Percentiles rank a stretch among this genome's conserved stretches.
These are phyloP conservation scores for Characodon lateralis DNA, from an alignment of 2,797 vertebrate genomes.

Conservation along the genomic window DNA sequence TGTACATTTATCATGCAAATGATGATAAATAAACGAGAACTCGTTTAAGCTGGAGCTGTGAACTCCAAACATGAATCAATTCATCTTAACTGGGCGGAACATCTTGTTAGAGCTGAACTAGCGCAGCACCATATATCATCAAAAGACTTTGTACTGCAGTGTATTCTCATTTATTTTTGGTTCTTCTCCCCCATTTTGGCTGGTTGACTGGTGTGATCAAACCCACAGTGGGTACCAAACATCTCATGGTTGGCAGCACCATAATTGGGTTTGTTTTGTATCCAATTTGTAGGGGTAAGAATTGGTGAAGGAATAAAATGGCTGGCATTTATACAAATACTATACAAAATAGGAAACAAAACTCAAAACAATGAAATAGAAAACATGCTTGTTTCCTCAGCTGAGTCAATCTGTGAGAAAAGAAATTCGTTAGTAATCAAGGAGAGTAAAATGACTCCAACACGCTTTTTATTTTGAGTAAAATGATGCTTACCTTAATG, in stretches of 20 bases:
- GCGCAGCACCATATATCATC: too few relatives aligned
- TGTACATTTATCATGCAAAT: too few relatives aligned
- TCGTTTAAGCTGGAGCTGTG: too few relatives aligned
- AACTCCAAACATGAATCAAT: too few relatives aligned
- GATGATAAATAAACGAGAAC: too few relatives aligned
- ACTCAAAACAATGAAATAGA: slow-evolving; percentile 7
- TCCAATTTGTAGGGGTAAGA: neutral
- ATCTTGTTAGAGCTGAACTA: too few relatives aligned
- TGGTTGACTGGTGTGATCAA: neutral
- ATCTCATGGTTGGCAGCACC: neutral
- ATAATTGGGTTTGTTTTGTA: neutral
- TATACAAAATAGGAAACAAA: slow-evolving; percentile 50
- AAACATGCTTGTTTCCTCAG: slow-evolving; percentile 23
- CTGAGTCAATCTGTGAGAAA: slow-evolving; percentile 67
- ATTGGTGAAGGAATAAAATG: neutral
- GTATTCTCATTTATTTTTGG: too few relatives aligned
- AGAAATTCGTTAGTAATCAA: slow-evolving; percentile 5
- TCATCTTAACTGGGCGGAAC: too few relatives aligned
- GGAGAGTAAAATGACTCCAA: neutral
- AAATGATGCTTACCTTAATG: slow-evolving; percentile 71
- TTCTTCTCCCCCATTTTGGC: too few relatives aligned
- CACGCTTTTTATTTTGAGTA: neutral
- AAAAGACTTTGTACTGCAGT: too few relatives aligned
- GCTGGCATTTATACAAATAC: slow-evolving; percentile 18
- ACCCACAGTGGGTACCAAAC: too few relatives aligned